A percentile compares a stretch with the other conserved stretches of the same genome.
phyloP scores from a whole-genome alignment of 2,797 vertebrate genomes.

The Trematomus bernacchii region DNA sequence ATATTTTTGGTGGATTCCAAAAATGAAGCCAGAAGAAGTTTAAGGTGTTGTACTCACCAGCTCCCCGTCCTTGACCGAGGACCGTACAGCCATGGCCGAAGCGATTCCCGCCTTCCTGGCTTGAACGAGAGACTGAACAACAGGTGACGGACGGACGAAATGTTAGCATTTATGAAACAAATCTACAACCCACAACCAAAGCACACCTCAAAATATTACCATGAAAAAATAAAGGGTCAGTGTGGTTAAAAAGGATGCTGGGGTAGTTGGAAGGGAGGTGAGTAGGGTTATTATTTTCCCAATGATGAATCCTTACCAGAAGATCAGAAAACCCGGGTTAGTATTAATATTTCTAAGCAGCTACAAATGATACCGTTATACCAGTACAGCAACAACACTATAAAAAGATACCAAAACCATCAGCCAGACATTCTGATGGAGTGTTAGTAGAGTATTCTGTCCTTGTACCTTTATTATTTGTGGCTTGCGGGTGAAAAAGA shows the following conservation, averaged over 20 bases:
- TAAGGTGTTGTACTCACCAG: constrained; percentile 87
- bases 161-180: constrained; percentile 23
- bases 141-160: constrained; percentile 27
- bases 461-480: constrained; percentile 8
- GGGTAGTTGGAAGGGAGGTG: constrained; percentile 32
- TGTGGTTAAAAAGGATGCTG: constrained; percentile 23
- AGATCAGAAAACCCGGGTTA: constrained; percentile 50
- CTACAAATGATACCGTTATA: constrained; percentile 17
- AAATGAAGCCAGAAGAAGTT: background rate
- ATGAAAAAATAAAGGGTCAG: constrained; percentile 27
- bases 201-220: constrained; percentile 16
- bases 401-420: constrained; percentile 27
- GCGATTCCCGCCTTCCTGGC: constrained; percentile 97
- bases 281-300: constrained; percentile 50
- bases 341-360: constrained; percentile 53
- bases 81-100: constrained; percentile 96
- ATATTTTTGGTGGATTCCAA: too few species aligned
- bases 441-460: constrained; percentile 55
- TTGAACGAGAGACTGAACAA: constrained; percentile 93
- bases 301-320: constrained; percentile 33
- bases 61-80: constrained; percentile 97
- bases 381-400: constrained; percentile 1
- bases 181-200: constrained; percentile 56
- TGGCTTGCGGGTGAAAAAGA: constrained; percentile 33
- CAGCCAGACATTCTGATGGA: constrained; percentile 10